Evolutionary conservation across 2,797 vertebrate species (phyloP), one percentile per base, ranked within the genome.

Genomic region (Sebastolobus alascanus): DNA sequence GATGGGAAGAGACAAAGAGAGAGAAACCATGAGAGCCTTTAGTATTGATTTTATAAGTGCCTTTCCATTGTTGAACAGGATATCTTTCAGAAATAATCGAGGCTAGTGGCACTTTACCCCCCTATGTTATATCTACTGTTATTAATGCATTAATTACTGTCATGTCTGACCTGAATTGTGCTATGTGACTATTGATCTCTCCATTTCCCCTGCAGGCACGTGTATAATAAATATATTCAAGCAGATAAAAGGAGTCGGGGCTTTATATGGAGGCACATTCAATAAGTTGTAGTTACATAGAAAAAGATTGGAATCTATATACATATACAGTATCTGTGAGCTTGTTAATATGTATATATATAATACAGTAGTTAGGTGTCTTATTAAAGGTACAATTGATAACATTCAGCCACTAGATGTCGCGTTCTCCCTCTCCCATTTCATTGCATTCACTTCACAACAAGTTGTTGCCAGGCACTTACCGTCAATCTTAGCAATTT

Each of bases 1-100:
- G 69, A 71, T 65, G 73, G 60, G 56, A 79, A 80, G 71, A 82
- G 65, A 71, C 9, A 40, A 46, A 77, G 68, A 50, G 16, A 75
- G 59, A 81, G 73, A 86, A 85, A 79, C 72, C 78, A 73, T 79
- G 35, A 25, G 70, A 78, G 86, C 61, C 66, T 91, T 80, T 8
- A 64, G 63, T 90, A 94, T 91, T 84, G 90, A 92, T 91, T 91
- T 90, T 71, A 73, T 93, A 90, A 92, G 89, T 90, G 91, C 84
- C 72, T 88, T 73, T 89, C 80, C 82, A 71, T 73, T 78, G 86
- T 78, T 80, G 82, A 76, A 88, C 77, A 84, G 84, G 80, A 90
- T 83, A 89, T 89, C 74, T 87, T 79, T 87, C 73, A 81, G 82
- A 79, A 84, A 87, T 46, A 66, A 78, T 73, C 63, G 12, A 73